Evolutionary conservation across 2,888 invertebrate genomes (phyloP).

Genomic region (Morinoia aosen): DNA sequence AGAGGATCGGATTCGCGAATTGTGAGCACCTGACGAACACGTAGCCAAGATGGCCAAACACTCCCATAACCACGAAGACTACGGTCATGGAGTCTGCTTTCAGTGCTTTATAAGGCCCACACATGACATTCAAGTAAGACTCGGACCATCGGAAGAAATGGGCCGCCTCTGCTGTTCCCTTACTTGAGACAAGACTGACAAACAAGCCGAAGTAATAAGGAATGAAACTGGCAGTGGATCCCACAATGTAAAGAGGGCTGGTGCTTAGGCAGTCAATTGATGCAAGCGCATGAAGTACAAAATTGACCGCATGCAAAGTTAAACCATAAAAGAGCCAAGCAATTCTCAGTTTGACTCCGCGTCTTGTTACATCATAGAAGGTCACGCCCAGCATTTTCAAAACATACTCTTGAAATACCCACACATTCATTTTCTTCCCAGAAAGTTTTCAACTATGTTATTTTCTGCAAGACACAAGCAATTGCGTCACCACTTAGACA

Average conservation of each 20-base stretch:
- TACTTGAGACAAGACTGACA: neutral
- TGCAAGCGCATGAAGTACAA: neutral
- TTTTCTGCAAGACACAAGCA: neutral
- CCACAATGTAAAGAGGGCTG: neutral
- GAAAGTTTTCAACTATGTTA: neutral
- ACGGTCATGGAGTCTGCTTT: neutral
- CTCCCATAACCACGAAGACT: neutral
- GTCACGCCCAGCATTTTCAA: neutral
- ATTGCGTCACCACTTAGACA: neutral
- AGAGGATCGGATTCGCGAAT: neutral
- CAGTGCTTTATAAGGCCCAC: neutral
- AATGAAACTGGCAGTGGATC: neutral
- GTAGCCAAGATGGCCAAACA: neutral
- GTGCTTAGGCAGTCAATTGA: neutral
- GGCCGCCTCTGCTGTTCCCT: neutral
- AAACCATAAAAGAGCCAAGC: neutral
- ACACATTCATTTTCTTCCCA: constrained; percentile 68
- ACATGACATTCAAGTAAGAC: neutral
- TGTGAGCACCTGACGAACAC: neutral
- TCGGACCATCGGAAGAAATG: neutral
- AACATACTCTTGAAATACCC: constrained; percentile 70
- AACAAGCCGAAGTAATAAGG: neutral
- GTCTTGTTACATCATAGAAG: neutral
- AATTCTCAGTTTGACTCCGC: neutral
- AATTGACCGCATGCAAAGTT: neutral